phyloP scores from a whole-genome alignment of 2,797 vertebrate species.

The Gallinago solitaria region DNA sequence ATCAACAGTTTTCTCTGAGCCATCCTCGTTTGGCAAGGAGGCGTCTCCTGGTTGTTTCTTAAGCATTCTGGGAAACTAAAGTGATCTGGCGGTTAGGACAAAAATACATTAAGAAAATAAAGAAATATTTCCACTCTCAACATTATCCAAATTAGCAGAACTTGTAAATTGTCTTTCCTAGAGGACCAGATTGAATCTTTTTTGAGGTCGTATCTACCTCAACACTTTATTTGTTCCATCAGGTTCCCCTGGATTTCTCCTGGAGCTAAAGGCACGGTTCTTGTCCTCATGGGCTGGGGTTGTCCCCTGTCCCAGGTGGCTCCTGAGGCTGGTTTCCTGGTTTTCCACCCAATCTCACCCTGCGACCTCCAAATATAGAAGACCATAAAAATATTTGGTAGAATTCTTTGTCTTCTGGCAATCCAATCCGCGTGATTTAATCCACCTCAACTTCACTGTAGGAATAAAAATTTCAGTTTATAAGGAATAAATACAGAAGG shows the following conservation, averaged over 20 bases:
- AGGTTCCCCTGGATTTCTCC: accelerated
- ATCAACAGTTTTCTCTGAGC: neutral
- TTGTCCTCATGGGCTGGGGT: accelerated
- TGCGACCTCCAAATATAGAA: neutral
- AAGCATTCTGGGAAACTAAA: neutral
- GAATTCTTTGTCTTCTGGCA: neutral
- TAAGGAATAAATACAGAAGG: slow-evolving; percentile 32
- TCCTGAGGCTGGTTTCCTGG: neutral
- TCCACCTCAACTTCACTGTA: neutral
- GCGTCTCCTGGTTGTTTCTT: neutral
- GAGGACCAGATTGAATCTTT: neutral
- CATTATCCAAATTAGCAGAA: neutral
- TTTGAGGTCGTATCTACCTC: neutral
- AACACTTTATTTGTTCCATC: accelerated
- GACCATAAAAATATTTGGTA: neutral
- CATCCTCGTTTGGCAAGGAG: neutral
- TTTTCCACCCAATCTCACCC: neutral
- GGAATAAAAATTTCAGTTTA: slow-evolving; percentile 20
- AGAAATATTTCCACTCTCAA: accelerated
- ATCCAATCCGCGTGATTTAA: neutral
- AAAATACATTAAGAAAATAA: neutral
- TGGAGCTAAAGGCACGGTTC: accelerated
- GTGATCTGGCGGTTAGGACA: neutral
- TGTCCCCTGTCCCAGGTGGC: neutral
- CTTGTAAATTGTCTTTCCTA: neutral